A percentile compares a stretch with the other conserved stretches of the same genome.
phyloP scores from a whole-genome alignment of 2,113 vertebrate genomes.

The Amia ocellicauda region DNA sequence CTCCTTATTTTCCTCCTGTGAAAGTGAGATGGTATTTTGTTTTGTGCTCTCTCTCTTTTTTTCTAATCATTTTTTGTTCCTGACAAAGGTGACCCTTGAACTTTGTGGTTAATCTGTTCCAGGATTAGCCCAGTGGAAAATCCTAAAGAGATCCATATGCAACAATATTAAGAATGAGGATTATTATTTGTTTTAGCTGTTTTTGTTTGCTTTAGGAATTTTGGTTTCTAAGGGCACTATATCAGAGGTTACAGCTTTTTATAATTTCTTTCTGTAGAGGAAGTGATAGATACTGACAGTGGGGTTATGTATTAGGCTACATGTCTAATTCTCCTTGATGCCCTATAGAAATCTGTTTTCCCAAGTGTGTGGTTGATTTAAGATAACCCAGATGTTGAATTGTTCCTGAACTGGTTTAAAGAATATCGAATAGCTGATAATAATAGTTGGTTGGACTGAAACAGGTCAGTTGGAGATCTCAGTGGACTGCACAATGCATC shows the following conservation, averaged over 20 bases:
- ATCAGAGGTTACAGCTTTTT: not conserved
- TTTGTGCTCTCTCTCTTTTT: not conserved
- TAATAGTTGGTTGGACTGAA: no score
- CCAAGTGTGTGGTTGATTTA: no score
- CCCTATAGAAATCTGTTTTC: no score
- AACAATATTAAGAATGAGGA: slow-evolving; percentile 53
- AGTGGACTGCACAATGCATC: no score
- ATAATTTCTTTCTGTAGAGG: not conserved
- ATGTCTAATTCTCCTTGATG: no score
- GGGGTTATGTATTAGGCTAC: slow-evolving; percentile 32
- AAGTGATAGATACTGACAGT: not conserved
- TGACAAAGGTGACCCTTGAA: slow-evolving; percentile 9
- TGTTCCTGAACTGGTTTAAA: no score
- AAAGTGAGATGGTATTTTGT: not conserved
- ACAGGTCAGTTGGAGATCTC: no score
- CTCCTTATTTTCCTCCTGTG: not conserved
- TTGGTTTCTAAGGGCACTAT: slow-evolving; percentile 21
- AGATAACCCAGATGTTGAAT: no score
- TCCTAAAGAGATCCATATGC: slow-evolving; percentile 46
- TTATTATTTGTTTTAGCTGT: slow-evolving; percentile 41
- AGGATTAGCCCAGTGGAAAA: slow-evolving; percentile 43
- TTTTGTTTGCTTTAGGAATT: slow-evolving; percentile 22
- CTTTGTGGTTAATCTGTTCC: slow-evolving; percentile 34
- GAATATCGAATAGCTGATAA: no score
- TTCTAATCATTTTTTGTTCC: slow-evolving; percentile 4